Conservation (phyloP, 2,797 vertebrate genomes). For the Pseudomugil gertrudae region DNA sequence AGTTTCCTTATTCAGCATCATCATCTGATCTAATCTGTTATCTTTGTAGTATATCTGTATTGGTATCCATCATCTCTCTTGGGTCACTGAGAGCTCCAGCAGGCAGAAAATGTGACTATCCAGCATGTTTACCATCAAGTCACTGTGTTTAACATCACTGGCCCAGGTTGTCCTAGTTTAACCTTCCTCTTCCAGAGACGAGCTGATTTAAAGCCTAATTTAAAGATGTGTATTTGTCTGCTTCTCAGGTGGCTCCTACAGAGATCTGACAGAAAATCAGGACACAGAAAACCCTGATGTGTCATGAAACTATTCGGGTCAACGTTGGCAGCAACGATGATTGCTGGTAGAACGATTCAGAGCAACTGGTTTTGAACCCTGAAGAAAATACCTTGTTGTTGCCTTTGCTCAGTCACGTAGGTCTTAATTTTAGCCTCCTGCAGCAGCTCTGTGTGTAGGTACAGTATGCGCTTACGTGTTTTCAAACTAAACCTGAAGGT, state of each 20-base stretch:
- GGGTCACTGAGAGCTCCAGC: slow-evolving; percentile 5
- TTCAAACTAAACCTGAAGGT: not conserved
- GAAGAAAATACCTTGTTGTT: no score
- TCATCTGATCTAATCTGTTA: not conserved
- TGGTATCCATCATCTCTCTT: not conserved
- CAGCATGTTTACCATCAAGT: slow-evolving; percentile 35
- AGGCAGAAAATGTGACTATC: slow-evolving; percentile 44
- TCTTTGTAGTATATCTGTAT: not conserved
- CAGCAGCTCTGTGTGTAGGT: not conserved
- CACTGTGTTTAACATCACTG: slow-evolving; percentile 35
- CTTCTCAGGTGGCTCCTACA: not conserved
- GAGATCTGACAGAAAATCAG: not conserved
- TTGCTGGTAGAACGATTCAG: not conserved
- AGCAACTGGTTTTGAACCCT: no score
- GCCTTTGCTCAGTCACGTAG: not conserved
- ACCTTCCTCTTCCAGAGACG: not conserved
- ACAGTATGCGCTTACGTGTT: not conserved
- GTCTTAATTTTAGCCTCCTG: not conserved
- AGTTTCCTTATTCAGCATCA: not conserved
- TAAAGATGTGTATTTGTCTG: not conserved
- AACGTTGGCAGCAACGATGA: not conserved
- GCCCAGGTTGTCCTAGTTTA: slow-evolving; percentile 31
- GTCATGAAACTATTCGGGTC: not conserved
- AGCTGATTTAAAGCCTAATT: not conserved
- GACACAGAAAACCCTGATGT: no score